Conservation (phyloP, 2,113 vertebrate species). For the Delphinus delphis region DNA sequence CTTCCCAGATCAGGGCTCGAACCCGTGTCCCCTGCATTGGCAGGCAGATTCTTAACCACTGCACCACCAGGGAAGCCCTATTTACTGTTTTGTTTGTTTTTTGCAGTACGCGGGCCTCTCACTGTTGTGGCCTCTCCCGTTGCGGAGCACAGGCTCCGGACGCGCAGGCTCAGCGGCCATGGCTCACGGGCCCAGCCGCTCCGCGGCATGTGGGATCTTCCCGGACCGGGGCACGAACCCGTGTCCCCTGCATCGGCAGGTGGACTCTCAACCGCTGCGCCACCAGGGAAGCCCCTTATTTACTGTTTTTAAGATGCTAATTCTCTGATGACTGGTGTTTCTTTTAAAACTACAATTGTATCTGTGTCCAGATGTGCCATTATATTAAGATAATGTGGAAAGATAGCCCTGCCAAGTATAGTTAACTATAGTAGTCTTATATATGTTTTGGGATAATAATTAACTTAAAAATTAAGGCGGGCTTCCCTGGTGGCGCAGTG, state of each 20-base stretch:
- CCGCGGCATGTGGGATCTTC: too few species aligned
- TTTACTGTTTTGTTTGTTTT: not conserved
- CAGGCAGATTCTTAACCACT: too few species aligned
- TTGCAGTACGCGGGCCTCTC: too few species aligned
- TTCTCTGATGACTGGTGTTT: not conserved
- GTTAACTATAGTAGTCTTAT: not conserved
- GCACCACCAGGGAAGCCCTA: not conserved
- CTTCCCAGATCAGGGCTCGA: too few species aligned
- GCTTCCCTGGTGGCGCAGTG: too few species aligned
- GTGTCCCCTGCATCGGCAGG: too few species aligned
- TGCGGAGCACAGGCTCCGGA: too few species aligned
- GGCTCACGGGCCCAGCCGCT: too few species aligned
- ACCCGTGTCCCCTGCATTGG: too few species aligned
- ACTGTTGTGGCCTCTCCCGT: too few species aligned
- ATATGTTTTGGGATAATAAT: not conserved
- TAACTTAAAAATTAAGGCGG: not conserved
- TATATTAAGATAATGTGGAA: not conserved
- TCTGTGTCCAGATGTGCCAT: not conserved
- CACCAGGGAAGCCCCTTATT: not conserved
- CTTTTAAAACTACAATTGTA: not conserved
- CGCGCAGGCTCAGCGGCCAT: too few species aligned
- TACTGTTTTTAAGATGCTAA: not conserved
- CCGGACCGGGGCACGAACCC: too few species aligned
- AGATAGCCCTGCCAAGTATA: not conserved
- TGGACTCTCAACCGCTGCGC: accelerated